Evolutionary conservation across 2,113 vertebrate species (phyloP).

Genomic region (Sturnira hondurensis): DNA sequence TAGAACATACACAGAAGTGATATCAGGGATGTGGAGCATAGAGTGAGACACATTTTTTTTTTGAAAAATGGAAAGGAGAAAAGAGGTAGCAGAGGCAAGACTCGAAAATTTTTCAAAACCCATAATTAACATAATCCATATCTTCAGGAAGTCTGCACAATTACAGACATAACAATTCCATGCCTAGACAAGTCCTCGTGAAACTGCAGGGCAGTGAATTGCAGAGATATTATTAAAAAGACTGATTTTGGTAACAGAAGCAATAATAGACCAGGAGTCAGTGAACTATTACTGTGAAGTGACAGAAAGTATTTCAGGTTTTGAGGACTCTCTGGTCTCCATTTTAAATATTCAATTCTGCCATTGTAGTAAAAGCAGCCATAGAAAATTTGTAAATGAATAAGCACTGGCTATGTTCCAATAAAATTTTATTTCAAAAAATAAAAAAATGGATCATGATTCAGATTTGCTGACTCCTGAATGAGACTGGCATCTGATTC

Average conservation of each 20-base stretch:
- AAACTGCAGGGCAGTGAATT: background rate
- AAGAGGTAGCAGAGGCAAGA: background rate
- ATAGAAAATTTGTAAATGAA: background rate
- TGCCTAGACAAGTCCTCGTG: background rate
- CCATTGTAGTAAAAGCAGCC: background rate
- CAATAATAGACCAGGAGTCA: background rate
- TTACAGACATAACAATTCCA: background rate
- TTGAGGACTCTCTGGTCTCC: background rate
- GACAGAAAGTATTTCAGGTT: background rate
- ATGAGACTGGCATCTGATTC: constrained; percentile 14
- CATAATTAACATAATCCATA: background rate
- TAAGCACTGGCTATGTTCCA: constrained; percentile 12
- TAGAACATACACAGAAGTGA: background rate
- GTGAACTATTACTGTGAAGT: background rate
- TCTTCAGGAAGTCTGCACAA: background rate
- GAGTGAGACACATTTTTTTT: background rate
- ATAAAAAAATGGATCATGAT: background rate
- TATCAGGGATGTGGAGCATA: background rate
- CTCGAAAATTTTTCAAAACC: background rate
- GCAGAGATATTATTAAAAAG: background rate
- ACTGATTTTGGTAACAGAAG: background rate
- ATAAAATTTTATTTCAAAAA: constrained; percentile 31
- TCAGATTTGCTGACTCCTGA: background rate
- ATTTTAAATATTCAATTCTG: background rate
- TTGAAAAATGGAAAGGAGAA: background rate